Evolutionary conservation across 1,140 invertebrate species (phyloP), one percentile per base, ranked within the genome.

Genomic region (Carcinoscorpius rotundicauda): DNA sequence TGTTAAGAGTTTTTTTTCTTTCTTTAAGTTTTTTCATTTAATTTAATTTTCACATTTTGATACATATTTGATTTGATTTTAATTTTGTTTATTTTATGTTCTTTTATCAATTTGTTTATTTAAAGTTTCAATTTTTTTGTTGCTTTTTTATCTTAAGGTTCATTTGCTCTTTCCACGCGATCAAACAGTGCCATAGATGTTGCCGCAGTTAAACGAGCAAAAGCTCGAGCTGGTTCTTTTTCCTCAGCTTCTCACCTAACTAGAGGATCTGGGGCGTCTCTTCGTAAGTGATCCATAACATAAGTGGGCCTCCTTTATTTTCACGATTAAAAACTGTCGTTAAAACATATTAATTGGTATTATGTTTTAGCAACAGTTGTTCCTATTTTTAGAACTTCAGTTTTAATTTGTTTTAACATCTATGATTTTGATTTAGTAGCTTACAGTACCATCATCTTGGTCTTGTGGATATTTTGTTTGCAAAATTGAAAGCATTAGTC

Each of bases 181-280:
- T 96, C 93, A 59, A 92, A 89, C 73, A 95, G 92, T 70, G 93
- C 93, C 56, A 90, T 96, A 73, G 93, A 97, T 81, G 82, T 92
- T 63, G 88, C 89, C 71, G 90, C 91, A 6, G 91, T 86, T 49
- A 87, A 91, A 76, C 79, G 91, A 62, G 91, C 91, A 11, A 87
- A 89, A 71, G 87, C 85, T 0, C 81, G 90, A 65, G 84, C 86
- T 52, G 82, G 88, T 68, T 91, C 91, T 76, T 87, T 87, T 29
- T 84, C 86, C 67, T 81, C 89, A 75, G 84, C 84, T 58, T 79
- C 88, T 50, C 64, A 62, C 50, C 83, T 86, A 66, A 89, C 89
- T 78, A 79, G 84, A 56, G 82, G 83, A 61, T 82, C 83, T 65
- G 84, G 83, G 69, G 86, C 86, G 50, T 87, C 86, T 69, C 75